These are phyloP conservation scores for Poeciliopsis occidentalis DNA, from an alignment of 2,113 vertebrate species.

Conservation along the genomic window DNA sequence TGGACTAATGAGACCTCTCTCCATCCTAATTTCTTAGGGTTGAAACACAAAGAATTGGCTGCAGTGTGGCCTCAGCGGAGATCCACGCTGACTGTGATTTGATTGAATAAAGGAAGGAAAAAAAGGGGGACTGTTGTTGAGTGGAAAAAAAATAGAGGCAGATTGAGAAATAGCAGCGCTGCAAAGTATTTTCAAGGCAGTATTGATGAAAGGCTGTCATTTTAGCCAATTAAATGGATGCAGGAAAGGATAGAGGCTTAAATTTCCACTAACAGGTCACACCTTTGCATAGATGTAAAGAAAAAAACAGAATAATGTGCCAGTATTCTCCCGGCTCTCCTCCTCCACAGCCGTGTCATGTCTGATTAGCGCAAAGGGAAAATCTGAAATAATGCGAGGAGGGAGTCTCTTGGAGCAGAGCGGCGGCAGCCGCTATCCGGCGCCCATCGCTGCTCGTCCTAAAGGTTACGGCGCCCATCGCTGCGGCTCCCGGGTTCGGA, in stretches of 20 bases:
- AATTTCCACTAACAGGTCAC: slow-evolving; percentile 87
- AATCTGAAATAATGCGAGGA: slow-evolving; percentile 46
- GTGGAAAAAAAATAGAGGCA: slow-evolving; percentile 15
- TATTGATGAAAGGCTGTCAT: slow-evolving; percentile 97
- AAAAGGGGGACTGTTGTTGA: slow-evolving; percentile 1
- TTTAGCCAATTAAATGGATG: slow-evolving; percentile 92
- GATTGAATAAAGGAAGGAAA: slow-evolving; percentile 89
- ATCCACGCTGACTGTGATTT: slow-evolving; percentile 90
- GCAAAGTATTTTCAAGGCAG: slow-evolving; percentile 88
- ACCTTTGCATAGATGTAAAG: slow-evolving; percentile 29
- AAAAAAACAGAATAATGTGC: background rate
- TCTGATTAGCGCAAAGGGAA: slow-evolving; percentile 60
- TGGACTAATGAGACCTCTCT: slow-evolving; percentile 82
- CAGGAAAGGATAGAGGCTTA: slow-evolving; percentile 87
- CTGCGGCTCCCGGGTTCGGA: slow-evolving; percentile 32
- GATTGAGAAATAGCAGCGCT: slow-evolving; percentile 36
- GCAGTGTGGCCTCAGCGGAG: slow-evolving; percentile 91
- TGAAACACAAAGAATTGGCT: slow-evolving; percentile 94
- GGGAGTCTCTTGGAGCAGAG: slow-evolving; percentile 53
- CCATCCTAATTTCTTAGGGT: slow-evolving; percentile 93
- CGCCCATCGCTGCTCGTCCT: slow-evolving; percentile 38
- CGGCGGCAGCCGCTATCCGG: slow-evolving; percentile 31
- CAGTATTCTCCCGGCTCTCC: slow-evolving; percentile 40
- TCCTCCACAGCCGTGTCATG: slow-evolving; percentile 50
- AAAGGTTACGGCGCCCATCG: slow-evolving; percentile 55